These are phyloP conservation scores for Manacus vitellinus DNA, from an alignment of 2,113 vertebrate genomes.

Conservation along the genomic window DNA sequence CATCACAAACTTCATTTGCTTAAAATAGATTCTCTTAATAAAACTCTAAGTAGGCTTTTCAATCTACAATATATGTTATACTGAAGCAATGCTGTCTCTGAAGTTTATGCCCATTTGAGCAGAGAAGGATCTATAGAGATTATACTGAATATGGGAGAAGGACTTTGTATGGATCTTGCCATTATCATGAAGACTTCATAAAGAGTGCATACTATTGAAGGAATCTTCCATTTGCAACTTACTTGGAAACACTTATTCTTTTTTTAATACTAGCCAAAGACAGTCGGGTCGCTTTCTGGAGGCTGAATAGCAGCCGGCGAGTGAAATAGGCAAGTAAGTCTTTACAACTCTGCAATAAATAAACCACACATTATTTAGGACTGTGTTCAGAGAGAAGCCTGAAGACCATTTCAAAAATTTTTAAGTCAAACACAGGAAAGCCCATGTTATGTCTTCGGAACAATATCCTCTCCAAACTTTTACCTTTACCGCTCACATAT, in stretches of 20 bases:
- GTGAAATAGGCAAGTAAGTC: slow-evolving; percentile 80
- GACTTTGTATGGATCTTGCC: neutral
- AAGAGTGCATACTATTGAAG: neutral
- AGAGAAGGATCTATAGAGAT: neutral
- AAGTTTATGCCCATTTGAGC: neutral
- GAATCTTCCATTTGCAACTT: slow-evolving; percentile 50
- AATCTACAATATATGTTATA: neutral
- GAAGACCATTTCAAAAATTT: neutral
- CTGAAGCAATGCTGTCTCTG: neutral
- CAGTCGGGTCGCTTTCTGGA: slow-evolving; percentile 78
- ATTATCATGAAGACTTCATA: neutral
- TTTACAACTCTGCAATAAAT: slow-evolving; percentile 77
- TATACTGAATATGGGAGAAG: neutral
- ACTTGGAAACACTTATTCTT: slow-evolving; percentile 77
- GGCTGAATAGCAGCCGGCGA: slow-evolving; percentile 76
- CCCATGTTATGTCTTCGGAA: neutral
- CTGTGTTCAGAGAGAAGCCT: neutral
- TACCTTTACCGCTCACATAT: neutral
- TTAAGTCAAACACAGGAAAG: neutral
- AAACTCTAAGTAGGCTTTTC: neutral
- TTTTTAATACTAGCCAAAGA: slow-evolving; percentile 81
- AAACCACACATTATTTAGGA: neutral
- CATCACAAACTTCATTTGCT: neutral
- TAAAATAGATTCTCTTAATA: neutral
- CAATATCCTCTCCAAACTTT: neutral